A percentile compares a stretch with the other conserved stretches of the same genome.
Evolutionary conservation across 2,113 vertebrate genomes (phyloP).

Genomic region (Felis catus): F.catus_Fca126_mat1.0 CM031420.1:27209001-27209500

Average conservation of each 20-base stretch:
- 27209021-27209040: background rate
- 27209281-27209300: background rate
- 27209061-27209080: background rate
- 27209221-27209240: background rate
- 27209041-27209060: background rate
- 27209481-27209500: background rate
- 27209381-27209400: conserved; percentile 27
- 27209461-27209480: conserved; percentile 3
- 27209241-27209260: background rate
- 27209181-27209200: background rate
- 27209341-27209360: background rate
- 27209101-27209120: background rate
- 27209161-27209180: background rate
- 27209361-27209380: background rate
- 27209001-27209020: background rate
- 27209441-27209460: background rate
- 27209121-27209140: background rate
- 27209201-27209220: background rate
- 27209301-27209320: background rate
- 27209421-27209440: background rate
- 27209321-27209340: background rate
- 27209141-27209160: background rate
- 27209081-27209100: background rate
- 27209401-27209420: background rate
- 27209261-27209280: background rate